Evolutionary conservation across 1,140 invertebrate genomes (phyloP).

Genomic region (Eurytemora carolleeae): DNA sequence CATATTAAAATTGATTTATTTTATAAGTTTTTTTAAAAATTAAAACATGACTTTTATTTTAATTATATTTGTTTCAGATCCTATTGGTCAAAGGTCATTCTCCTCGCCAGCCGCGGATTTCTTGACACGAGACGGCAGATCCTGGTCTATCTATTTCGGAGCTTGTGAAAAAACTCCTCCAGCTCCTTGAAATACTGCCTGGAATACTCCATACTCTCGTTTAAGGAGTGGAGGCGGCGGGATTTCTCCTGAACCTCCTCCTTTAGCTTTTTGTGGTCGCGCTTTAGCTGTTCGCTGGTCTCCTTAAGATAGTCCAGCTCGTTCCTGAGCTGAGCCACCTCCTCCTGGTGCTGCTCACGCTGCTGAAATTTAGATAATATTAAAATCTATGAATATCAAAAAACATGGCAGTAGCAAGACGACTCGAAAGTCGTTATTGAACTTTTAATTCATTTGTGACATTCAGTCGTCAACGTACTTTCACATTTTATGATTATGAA

Average conservation of each 20-base stretch:
- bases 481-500: too few relatives aligned
- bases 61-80: too few relatives aligned
- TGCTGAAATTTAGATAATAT: constrained; percentile 46
- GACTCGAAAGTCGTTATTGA: too few relatives aligned
- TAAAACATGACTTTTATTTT: too few relatives aligned
- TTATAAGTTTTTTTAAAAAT: too few relatives aligned
- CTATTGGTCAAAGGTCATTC: too few relatives aligned
- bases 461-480: too few relatives aligned
- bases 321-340: constrained; percentile 49
- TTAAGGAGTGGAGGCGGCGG: constrained; percentile 44
- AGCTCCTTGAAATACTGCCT: constrained; percentile 90
- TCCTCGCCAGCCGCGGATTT: constrained; percentile 47
- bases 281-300: constrained; percentile 75
- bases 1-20: too few relatives aligned
- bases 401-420: too few relatives aligned
- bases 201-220: constrained; percentile 80
- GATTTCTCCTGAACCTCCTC: constrained; percentile 85
- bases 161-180: constrained; percentile 89
- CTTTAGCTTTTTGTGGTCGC: constrained; percentile 86
- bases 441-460: too few relatives aligned
- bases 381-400: too few relatives aligned
- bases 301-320: constrained; percentile 91
- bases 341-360: constrained; percentile 79
- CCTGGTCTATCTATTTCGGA: constrained; percentile 91
- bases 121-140: constrained; percentile 55